Percentiles rank a stretch among this genome's conserved stretches.
phyloP scores from a whole-genome alignment of 2,113 vertebrate species.

The Chloropsis cyanopogon region DNA sequence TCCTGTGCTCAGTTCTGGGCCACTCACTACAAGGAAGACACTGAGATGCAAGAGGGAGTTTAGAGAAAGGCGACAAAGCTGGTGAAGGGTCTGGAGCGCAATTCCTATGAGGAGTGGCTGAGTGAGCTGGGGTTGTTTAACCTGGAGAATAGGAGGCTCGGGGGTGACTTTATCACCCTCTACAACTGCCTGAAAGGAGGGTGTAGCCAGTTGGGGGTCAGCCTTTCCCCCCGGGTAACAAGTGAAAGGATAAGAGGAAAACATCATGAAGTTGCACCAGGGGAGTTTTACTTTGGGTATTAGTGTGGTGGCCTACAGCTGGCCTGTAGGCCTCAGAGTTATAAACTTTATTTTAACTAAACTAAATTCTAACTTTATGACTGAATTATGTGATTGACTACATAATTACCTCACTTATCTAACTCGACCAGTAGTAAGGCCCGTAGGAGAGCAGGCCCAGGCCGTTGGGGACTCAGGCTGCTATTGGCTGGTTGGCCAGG shows the following conservation, averaged over 20 bases:
- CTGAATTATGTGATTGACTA: too few relatives aligned
- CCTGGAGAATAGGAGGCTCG: not conserved
- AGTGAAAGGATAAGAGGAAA: not conserved
- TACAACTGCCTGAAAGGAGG: not conserved
- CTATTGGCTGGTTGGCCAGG: too few relatives aligned
- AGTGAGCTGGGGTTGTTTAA: not conserved
- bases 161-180: not conserved
- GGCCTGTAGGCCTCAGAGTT: too few relatives aligned
- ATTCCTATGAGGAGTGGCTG: not conserved
- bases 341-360: too few relatives aligned
- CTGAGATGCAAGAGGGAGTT: not conserved
- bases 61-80: not conserved
- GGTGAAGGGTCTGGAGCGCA: not conserved
- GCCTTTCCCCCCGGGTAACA: not conserved
- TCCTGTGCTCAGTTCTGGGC: not conserved
- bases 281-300: not conserved
- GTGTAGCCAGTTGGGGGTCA: not conserved
- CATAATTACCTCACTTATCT: too few relatives aligned
- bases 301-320: too few relatives aligned
- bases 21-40: not conserved
- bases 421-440: too few relatives aligned
- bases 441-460: too few relatives aligned
- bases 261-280: not conserved
- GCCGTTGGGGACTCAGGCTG: too few relatives aligned
- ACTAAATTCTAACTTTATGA: too few relatives aligned